phyloP scores from a whole-genome alignment of 2,888 invertebrate species.

The Dugesia japonica region DNA sequence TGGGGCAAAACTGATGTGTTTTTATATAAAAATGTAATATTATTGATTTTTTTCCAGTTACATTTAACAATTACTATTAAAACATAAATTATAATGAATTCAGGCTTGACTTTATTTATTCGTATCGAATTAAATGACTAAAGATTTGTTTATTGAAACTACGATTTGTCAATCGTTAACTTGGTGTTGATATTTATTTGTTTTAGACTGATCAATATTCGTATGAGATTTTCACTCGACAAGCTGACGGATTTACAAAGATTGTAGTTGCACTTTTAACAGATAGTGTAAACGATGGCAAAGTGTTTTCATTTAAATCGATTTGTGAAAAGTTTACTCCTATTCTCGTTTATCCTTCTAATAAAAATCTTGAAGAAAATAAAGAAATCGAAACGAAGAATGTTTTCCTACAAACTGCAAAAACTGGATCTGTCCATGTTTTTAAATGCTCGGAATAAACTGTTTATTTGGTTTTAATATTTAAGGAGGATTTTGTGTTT shows the following conservation, averaged over 20 bases:
- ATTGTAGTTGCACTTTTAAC: neutral
- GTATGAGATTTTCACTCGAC: neutral
- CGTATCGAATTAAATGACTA: neutral
- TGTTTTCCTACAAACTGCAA: neutral
- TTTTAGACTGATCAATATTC: neutral
- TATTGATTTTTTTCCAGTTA: neutral
- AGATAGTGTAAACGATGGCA: neutral
- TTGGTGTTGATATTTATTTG: too few species aligned
- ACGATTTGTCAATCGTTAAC: too few species aligned
- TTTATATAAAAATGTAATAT: neutral
- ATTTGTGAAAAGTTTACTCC: conserved; percentile 6
- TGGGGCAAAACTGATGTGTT: neutral
- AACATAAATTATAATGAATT: neutral
- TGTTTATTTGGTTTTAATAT: neutral
- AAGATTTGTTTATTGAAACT: neutral
- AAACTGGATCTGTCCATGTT: conserved; percentile 10
- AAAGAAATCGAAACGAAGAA: conserved; percentile 7
- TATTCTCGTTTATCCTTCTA: neutral
- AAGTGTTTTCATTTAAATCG: neutral
- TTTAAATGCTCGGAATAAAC: neutral
- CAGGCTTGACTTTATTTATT: too few species aligned
- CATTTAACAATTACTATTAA: too few species aligned
- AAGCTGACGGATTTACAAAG: neutral
- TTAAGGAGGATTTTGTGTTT: neutral
- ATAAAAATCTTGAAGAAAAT: neutral